Conservation (phyloP, 2,113 vertebrate species). For the Varanus salvator region DNA sequence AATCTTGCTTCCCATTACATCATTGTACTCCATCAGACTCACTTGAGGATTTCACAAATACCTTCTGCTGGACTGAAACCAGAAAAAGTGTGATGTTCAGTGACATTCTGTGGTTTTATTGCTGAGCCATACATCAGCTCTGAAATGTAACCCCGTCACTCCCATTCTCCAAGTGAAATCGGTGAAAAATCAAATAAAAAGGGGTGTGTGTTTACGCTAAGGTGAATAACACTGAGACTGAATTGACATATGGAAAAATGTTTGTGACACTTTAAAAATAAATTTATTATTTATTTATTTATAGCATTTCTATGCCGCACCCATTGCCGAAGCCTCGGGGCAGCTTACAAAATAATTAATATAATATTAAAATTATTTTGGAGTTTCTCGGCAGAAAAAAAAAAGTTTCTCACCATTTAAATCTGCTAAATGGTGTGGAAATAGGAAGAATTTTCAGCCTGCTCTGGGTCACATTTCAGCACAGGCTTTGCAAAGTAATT, state of each 20-base stretch:
- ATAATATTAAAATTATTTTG: too few relatives aligned
- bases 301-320: too few relatives aligned
- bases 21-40: neutral
- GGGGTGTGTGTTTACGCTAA: neutral
- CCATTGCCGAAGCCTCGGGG: too few relatives aligned
- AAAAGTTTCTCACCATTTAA: too few relatives aligned
- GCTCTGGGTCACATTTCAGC: neutral
- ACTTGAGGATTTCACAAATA: neutral
- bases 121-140: neutral
- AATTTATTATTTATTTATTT: too few relatives aligned
- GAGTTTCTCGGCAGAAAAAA: too few relatives aligned
- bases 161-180: neutral
- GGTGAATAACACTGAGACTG: neutral
- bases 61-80: neutral
- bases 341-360: too few relatives aligned
- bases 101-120: conserved; percentile 11
- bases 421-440: neutral
- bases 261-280: conserved; percentile 6
- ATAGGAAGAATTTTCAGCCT: neutral
- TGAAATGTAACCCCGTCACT: neutral
- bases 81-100: neutral
- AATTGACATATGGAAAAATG: too few relatives aligned
- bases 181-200: neutral
- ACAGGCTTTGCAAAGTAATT: neutral
- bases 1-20: neutral